Conservation (phyloP, 1,140 invertebrate species). For the Hylaeus anthracinus region DNA sequence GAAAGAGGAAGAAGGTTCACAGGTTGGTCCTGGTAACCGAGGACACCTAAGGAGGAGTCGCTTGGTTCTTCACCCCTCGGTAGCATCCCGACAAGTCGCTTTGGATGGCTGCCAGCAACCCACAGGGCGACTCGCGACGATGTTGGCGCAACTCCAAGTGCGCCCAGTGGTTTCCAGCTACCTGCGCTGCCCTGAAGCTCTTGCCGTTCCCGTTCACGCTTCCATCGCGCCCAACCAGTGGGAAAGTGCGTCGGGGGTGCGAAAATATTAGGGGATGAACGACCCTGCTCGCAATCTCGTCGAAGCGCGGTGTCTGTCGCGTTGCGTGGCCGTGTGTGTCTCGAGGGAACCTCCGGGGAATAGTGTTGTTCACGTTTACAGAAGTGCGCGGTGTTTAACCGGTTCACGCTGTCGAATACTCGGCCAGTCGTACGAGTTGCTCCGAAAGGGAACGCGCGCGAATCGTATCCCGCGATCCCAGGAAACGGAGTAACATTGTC, state of each 20-base stretch:
- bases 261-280: constrained; percentile 1
- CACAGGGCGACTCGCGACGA: constrained; percentile 44
- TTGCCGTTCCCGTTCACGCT: neutral
- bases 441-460: neutral
- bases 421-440: too few relatives aligned
- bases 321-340: constrained; percentile 1
- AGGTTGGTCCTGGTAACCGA: too few relatives aligned
- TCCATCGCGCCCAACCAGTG: constrained; percentile 3
- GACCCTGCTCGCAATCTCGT: neutral
- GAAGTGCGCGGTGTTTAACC: constrained; percentile 2
- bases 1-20: too few relatives aligned
- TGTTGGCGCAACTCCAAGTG: constrained; percentile 53
- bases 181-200: constrained; percentile 4
- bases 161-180: constrained; percentile 26
- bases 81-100: constrained; percentile 22
- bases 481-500: neutral
- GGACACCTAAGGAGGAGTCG: too few relatives aligned
- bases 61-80: neutral
- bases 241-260: neutral
- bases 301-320: constrained; percentile 1
- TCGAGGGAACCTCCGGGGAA: neutral
- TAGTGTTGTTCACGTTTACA: constrained; percentile 22
- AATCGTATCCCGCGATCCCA: neutral
- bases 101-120: constrained; percentile 42
- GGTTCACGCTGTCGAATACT: neutral